Evolutionary conservation across 2,797 vertebrate genomes (phyloP).

Genomic region (Myotis planiceps): DNA sequence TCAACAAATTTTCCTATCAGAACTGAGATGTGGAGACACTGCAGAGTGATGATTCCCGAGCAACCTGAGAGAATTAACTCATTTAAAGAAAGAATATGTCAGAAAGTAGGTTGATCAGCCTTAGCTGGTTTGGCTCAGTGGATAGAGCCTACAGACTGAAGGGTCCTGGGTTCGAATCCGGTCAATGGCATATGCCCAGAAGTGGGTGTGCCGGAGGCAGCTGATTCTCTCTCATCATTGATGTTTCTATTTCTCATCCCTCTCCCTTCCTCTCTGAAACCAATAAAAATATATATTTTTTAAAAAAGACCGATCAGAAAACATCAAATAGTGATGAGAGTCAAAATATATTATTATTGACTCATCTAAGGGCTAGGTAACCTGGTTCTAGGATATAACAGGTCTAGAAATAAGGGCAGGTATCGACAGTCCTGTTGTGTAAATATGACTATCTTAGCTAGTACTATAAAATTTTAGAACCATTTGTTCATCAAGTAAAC

Average conservation of each 20-base stretch:
- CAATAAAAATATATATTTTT: no score
- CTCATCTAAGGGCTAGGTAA: background rate
- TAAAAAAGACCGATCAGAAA: background rate
- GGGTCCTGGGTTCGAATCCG: no score
- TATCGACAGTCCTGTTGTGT: background rate
- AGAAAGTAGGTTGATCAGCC: no score
- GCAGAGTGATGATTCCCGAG: background rate
- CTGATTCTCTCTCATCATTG: no score
- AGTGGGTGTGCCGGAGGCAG: no score
- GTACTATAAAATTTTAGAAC: slow-evolving; percentile 1
- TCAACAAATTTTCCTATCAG: background rate
- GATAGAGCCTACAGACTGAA: no score
- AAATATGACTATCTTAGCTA: background rate
- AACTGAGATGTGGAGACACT: background rate
- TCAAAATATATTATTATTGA: background rate
- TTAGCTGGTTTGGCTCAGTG: no score
- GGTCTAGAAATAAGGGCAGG: background rate
- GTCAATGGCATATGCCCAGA: no score
- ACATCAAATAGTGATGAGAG: background rate
- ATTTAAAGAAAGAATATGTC: no score
- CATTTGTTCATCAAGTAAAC: background rate
- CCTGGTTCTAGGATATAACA: background rate
- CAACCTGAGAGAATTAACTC: background rate
- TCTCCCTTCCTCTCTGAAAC: no score
- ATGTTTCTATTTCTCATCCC: no score